A percentile compares a stretch with the other conserved stretches of the same genome.
Conservation (phyloP, 2,888 invertebrate genomes). For the Conomelus anceps region DNA sequence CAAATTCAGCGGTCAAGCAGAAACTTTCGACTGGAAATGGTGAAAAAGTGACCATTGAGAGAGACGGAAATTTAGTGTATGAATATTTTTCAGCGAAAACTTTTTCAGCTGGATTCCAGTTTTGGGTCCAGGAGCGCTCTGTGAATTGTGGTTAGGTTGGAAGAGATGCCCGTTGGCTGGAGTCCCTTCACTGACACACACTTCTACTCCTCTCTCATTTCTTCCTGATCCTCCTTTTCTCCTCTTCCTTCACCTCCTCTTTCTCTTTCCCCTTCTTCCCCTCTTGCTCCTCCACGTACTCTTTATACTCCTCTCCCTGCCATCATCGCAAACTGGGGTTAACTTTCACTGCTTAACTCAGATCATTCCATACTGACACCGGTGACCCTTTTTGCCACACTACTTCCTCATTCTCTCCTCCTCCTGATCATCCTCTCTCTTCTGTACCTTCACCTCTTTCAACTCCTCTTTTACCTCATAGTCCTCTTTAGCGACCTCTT, state of each 20-base stretch:
- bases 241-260: not conserved
- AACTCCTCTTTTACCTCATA: too few species aligned
- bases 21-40: not conserved
- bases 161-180: not conserved
- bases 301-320: too few species aligned
- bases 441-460: too few species aligned
- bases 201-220: not conserved
- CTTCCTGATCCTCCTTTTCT: not conserved
- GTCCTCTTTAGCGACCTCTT: too few species aligned
- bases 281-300: not conserved
- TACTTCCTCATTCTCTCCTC: too few species aligned
- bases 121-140: not conserved
- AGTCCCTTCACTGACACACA: not conserved
- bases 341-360: too few species aligned
- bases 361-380: too few species aligned
- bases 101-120: not conserved
- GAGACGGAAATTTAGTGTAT: not conserved
- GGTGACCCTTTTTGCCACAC: too few species aligned
- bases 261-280: not conserved
- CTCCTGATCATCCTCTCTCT: too few species aligned
- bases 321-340: too few species aligned
- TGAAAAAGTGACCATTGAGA: not conserved
- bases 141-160: not conserved
- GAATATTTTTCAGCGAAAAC: not conserved
- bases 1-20: not conserved